phyloP scores from a whole-genome alignment of 2,888 invertebrate genomes.

The Herminia tarsipennalis region DNA sequence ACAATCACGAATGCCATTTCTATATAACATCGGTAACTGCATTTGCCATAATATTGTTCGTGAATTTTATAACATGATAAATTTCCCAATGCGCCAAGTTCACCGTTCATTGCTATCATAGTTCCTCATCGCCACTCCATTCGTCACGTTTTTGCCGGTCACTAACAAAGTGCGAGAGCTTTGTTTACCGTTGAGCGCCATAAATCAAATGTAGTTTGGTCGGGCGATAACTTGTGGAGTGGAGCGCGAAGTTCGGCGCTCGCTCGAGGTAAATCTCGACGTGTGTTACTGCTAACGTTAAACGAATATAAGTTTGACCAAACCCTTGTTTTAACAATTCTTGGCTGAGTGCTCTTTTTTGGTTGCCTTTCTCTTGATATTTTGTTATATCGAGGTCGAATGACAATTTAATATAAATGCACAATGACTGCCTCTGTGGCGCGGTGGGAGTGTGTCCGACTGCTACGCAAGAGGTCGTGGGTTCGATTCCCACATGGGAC shows the following conservation, averaged over 20 bases:
- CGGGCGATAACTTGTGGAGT: constrained; percentile 25
- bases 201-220: constrained; percentile 35
- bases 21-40: too few species aligned
- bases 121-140: constrained; percentile 8
- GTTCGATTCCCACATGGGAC: too few species aligned
- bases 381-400: too few species aligned
- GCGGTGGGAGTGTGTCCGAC: too few species aligned
- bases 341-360: too few species aligned
- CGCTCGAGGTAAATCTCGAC: neutral
- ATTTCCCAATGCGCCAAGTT: neutral
- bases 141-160: constrained; percentile 22
- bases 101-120: neutral
- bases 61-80: neutral
- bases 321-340: too few species aligned
- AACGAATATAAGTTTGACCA: neutral
- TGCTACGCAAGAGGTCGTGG: too few species aligned
- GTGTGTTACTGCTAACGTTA: neutral
- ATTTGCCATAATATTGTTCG: neutral
- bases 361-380: too few species aligned
- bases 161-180: constrained; percentile 22
- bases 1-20: too few species aligned
- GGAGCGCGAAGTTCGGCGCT: neutral
- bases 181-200: constrained; percentile 36
- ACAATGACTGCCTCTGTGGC: too few species aligned
- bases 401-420: too few species aligned